A percentile compares a stretch with the other conserved stretches of the same genome.
phyloP scores from a whole-genome alignment of 2,113 vertebrate species.

The Lichenostomus cassidix region DNA sequence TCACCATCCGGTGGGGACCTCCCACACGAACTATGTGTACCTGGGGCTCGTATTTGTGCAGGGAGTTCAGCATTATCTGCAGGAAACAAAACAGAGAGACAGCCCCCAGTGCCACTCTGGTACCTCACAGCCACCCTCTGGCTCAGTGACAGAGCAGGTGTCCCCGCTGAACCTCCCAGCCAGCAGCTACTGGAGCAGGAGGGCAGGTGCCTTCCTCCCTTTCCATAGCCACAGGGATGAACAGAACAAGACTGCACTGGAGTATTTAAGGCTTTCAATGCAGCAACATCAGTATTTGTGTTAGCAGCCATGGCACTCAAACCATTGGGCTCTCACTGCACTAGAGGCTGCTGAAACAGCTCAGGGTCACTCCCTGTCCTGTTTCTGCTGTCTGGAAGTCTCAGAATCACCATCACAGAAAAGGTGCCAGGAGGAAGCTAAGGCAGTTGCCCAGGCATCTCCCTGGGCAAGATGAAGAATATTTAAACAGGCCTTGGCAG shows the following conservation, averaged over 20 bases:
- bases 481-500: neutral
- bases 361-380: neutral
- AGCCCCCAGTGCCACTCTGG: neutral
- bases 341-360: neutral
- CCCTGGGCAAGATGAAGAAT: neutral
- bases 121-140: neutral
- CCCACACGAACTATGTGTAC: slow-evolving; percentile 94
- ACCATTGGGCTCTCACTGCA: neutral
- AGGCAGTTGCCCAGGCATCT: neutral
- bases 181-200: neutral
- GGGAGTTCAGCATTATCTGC: slow-evolving; percentile 95
- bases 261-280: neutral
- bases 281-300: neutral
- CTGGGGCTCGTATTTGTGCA: slow-evolving; percentile 96
- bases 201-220: neutral
- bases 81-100: slow-evolving; percentile 14
- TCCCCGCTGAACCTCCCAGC: neutral
- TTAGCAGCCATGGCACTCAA: neutral
- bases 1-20: slow-evolving; percentile 88
- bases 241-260: neutral
- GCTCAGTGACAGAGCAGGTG: neutral
- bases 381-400: neutral
- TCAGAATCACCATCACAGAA: neutral
- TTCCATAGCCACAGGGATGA: neutral
- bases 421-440: neutral